Percentiles rank a stretch among this genome's conserved stretches.
phyloP scores from a whole-genome alignment of 2,113 vertebrate genomes.

The Clarias magur region DNA sequence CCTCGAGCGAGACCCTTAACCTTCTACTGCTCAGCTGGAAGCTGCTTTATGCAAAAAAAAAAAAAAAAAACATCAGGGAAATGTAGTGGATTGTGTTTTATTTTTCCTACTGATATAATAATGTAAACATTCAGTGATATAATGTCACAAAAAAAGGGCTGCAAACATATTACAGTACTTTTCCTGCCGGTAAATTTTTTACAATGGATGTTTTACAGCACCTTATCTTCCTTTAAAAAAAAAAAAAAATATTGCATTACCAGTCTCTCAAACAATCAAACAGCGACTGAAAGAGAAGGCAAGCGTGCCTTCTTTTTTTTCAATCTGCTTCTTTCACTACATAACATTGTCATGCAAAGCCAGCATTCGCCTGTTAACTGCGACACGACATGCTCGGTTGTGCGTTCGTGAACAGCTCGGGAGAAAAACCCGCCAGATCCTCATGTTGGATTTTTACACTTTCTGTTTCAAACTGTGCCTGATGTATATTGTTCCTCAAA shows the following conservation, averaged over 20 bases:
- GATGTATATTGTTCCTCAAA: slow-evolving; percentile 57
- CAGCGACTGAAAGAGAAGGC: slow-evolving; percentile 12
- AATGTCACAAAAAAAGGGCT: background rate
- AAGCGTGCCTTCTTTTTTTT: slow-evolving; percentile 8
- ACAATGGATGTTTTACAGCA: background rate
- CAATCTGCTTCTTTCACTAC: background rate
- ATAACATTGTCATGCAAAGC: slow-evolving; percentile 16
- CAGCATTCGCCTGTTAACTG: slow-evolving; percentile 20
- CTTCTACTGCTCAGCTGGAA: background rate
- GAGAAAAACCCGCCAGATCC: slow-evolving; percentile 27
- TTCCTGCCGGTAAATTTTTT: background rate
- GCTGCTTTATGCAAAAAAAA: background rate
- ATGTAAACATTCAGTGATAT: background rate
- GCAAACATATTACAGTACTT: background rate
- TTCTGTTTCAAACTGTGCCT: slow-evolving; percentile 54
- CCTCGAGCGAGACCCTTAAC: background rate
- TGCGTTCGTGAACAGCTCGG: slow-evolving; percentile 19
- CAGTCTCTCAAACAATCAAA: slow-evolving; percentile 13
- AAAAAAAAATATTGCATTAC: too few relatives aligned
- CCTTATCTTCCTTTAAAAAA: background rate
- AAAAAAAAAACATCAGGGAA: too few relatives aligned
- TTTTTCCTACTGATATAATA: background rate
- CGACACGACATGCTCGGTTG: slow-evolving; percentile 31
- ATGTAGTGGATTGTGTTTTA: too few relatives aligned
- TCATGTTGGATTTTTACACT: slow-evolving; percentile 52